A percentile compares a stretch with the other conserved stretches of the same genome.
Conservation (phyloP, 2,888 invertebrate genomes). For the Pristionchus japonicus region DNA sequence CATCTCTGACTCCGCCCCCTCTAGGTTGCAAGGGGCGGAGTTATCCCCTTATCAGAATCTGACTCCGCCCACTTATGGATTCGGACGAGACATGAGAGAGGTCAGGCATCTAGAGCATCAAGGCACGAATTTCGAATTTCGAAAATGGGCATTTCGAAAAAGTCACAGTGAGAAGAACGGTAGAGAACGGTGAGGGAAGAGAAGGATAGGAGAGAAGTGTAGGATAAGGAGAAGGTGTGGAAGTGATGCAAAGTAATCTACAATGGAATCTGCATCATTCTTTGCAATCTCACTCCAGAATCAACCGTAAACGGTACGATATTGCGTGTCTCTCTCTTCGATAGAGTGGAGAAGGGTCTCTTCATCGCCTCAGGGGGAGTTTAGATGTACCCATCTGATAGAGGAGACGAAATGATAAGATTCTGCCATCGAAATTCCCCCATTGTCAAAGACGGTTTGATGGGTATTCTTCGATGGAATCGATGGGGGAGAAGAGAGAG, state of each 20-base stretch:
- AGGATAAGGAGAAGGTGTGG: background rate
- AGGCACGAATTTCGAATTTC: background rate
- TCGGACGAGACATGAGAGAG: background rate
- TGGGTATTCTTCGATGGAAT: background rate
- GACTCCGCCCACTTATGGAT: background rate
- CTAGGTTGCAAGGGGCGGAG: background rate
- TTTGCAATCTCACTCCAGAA: background rate
- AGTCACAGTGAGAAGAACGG: background rate
- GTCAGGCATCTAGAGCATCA: background rate
- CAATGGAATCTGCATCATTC: background rate
- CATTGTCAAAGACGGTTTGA: conserved; percentile 23
- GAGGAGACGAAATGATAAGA: background rate
- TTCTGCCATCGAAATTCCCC: background rate
- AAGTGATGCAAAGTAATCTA: background rate
- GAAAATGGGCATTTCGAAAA: background rate
- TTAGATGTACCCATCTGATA: conserved; percentile 21
- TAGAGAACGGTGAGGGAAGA: background rate
- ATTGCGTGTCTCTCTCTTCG: background rate
- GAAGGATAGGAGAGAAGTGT: background rate
- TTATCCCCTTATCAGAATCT: background rate
- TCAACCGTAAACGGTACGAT: background rate
- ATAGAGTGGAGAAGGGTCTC: background rate
- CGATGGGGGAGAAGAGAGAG: background rate
- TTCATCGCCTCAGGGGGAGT: conserved; percentile 1
- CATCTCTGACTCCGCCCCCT: background rate